Evolutionary conservation across 2,113 vertebrate genomes (phyloP).

Genomic region (Leptosomus discolor): DNA sequence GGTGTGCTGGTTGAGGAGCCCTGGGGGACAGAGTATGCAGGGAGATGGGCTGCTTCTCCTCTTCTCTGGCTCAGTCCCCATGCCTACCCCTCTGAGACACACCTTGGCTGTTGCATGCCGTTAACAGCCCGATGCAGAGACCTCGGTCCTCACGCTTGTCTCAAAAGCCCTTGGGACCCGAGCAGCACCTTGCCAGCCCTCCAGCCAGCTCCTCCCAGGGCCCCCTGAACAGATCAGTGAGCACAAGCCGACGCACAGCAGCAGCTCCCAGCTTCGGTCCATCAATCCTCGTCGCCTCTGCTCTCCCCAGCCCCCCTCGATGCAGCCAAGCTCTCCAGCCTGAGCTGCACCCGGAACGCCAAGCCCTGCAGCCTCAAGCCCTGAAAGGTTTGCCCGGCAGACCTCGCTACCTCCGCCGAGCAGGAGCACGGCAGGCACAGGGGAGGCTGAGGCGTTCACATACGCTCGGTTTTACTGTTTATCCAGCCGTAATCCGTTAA

Average conservation of each 20-base stretch:
- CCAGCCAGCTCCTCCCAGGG: not conserved
- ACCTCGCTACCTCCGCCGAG: rapidly evolving
- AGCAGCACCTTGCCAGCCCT: not conserved
- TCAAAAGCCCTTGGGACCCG: not conserved
- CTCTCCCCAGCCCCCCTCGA: not conserved
- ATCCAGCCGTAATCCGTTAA: not conserved
- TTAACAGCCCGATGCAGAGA: not conserved
- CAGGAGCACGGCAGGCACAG: not conserved
- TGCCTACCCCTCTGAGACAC: not conserved
- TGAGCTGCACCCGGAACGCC: not conserved
- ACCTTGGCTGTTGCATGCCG: not conserved
- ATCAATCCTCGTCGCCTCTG: not conserved
- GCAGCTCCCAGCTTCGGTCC: not conserved
- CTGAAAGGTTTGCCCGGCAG: not conserved
- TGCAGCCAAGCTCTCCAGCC: not conserved
- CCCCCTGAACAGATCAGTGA: not conserved
- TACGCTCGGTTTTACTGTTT: not conserved
- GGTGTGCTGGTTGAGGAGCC: not conserved
- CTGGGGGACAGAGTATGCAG: not conserved
- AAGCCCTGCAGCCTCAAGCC: not conserved
- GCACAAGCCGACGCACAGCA: not conserved
- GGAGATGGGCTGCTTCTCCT: not conserved
- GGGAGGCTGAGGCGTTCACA: not conserved
- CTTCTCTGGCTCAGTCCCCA: not conserved
- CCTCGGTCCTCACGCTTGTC: not conserved